Percentiles rank a stretch among this genome's conserved stretches.
Conservation (phyloP, 2,888 invertebrate species). For the Andricus curvator region DNA sequence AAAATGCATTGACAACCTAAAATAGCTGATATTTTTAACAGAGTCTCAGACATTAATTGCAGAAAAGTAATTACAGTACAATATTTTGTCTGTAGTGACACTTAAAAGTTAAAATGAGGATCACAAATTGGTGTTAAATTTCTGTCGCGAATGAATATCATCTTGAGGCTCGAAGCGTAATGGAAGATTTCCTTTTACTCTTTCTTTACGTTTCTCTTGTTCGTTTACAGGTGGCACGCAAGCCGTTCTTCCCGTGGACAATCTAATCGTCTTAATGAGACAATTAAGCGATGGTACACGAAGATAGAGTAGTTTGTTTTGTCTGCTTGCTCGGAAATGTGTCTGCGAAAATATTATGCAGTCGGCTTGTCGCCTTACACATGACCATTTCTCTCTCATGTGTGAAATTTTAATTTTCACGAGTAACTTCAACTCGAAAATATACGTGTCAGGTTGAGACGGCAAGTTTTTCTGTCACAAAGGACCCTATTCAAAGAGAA, state of each 20-base stretch:
- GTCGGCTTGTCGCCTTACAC: neutral
- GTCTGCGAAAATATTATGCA: slow-evolving; percentile 6
- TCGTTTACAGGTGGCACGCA: slow-evolving; percentile 29
- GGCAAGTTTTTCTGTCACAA: neutral
- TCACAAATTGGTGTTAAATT: slow-evolving; percentile 15
- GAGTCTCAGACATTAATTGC: too few species aligned
- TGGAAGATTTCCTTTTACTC: neutral
- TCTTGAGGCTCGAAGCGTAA: neutral
- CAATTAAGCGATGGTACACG: slow-evolving; percentile 68
- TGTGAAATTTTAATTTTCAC: slow-evolving; percentile 14
- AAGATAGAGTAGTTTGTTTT: slow-evolving; percentile 70
- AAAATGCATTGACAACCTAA: too few species aligned
- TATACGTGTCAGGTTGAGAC: neutral
- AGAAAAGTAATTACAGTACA: too few species aligned
- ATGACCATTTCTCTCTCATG: neutral
- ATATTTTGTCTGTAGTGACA: too few species aligned
- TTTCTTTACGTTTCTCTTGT: neutral
- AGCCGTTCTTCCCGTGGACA: slow-evolving; percentile 42
- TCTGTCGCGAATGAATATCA: neutral
- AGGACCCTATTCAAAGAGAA: neutral
- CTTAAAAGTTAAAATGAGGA: neutral
- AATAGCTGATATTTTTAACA: too few species aligned
- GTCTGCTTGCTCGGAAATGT: slow-evolving; percentile 57
- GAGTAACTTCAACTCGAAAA: neutral
- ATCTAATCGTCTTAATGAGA: slow-evolving; percentile 67